These are phyloP conservation scores for Sterrhoptilus dennistouni DNA, from an alignment of 2,113 vertebrate species.

Conservation along the genomic window DNA sequence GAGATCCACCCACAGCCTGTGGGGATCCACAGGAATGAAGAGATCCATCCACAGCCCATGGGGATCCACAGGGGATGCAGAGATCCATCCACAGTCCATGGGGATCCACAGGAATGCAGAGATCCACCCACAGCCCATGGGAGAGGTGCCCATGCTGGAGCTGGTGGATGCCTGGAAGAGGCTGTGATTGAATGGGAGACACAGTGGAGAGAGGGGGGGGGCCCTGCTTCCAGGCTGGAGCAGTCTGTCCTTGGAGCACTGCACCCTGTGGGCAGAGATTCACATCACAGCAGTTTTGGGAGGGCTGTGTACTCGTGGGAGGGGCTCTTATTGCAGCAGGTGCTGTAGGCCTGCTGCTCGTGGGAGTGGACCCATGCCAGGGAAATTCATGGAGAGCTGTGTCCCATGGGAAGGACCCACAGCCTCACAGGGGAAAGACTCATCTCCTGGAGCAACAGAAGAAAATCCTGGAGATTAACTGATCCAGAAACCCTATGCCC, in stretches of 20 bases:
- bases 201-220: neutral
- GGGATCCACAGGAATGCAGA: neutral
- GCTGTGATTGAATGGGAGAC: neutral
- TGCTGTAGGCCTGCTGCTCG: rapidly evolving
- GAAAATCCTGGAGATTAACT: neutral
- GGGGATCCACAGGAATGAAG: neutral
- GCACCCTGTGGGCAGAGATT: rapidly evolving
- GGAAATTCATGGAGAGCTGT: neutral
- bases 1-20: neutral
- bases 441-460: rapidly evolving
- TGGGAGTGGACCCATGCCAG: neutral
- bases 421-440: neutral
- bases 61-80: too few species aligned
- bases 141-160: rapidly evolving
- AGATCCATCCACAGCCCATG: neutral
- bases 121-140: neutral
- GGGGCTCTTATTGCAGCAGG: neutral
- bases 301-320: neutral
- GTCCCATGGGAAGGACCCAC: rapidly evolving
- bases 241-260: neutral
- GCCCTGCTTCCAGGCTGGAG: neutral
- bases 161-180: neutral
- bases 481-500: neutral
- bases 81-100: too few species aligned
- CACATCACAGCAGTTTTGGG: rapidly evolving